These are phyloP conservation scores for Hippocampus guttulatus DNA, from an alignment of 2,113 vertebrate species.

Conservation along the genomic window DNA sequence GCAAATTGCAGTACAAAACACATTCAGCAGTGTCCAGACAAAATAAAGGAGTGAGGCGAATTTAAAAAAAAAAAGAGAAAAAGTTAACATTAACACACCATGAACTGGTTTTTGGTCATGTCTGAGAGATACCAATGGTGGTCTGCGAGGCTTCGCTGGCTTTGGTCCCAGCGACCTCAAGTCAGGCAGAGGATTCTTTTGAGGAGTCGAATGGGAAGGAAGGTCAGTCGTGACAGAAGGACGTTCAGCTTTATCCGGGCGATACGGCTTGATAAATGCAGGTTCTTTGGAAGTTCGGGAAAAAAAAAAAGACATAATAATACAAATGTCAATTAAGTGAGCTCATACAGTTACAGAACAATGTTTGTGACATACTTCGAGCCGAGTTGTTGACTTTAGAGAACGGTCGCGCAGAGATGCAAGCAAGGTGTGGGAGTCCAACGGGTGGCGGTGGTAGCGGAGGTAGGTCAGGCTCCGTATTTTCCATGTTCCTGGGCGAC, in stretches of 20 bases:
- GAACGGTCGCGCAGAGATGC: constrained; percentile 62
- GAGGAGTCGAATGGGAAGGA: constrained; percentile 22
- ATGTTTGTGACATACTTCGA: constrained; percentile 27
- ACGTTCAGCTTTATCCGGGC: constrained; percentile 1
- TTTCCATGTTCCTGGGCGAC: constrained; percentile 17
- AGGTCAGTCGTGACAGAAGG: constrained; percentile 8
- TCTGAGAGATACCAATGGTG: constrained; percentile 71
- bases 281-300: constrained; percentile 19
- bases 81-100: constrained; percentile 7
- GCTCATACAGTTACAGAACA: background rate
- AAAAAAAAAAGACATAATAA: background rate
- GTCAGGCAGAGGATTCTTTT: constrained; percentile 73
- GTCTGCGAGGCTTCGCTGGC: constrained; percentile 78
- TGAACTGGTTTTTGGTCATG: constrained; percentile 14
- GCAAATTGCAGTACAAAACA: constrained; percentile 14
- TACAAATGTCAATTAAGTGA: background rate
- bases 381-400: constrained; percentile 36
- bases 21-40: constrained; percentile 12
- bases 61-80: background rate
- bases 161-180: constrained; percentile 61
- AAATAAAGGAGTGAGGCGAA: background rate
- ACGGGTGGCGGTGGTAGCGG: constrained; percentile 10
- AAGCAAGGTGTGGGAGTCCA: constrained; percentile 47
- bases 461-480: background rate
- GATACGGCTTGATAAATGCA: constrained; percentile 17